Evolutionary conservation across 2,888 invertebrate genomes (phyloP).

Genomic region (Drosophila paranaensis): DNA sequence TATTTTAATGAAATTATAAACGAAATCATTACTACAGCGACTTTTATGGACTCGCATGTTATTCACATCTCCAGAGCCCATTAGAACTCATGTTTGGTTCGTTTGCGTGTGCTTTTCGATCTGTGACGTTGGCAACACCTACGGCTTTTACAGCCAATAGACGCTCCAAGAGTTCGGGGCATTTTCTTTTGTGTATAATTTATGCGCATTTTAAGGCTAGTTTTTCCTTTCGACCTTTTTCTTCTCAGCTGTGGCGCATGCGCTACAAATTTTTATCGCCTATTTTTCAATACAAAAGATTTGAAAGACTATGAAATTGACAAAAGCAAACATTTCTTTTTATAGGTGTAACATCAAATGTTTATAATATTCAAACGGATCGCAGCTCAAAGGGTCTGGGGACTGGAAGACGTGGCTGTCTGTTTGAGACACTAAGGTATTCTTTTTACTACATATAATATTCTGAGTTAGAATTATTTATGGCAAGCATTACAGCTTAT

Average conservation of each 20-base stretch:
- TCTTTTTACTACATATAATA: neutral
- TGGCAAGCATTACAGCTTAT: no score
- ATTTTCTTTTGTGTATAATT: slow-evolving; percentile 56
- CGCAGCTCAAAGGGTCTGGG: neutral
- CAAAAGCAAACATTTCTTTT: slow-evolving; percentile 54
- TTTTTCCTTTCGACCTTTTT: slow-evolving; percentile 8
- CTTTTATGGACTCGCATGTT: slow-evolving; percentile 52
- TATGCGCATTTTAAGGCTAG: slow-evolving; percentile 59
- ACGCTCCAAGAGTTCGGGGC: slow-evolving; percentile 16
- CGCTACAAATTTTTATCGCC: slow-evolving; percentile 56
- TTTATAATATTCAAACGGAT: slow-evolving; percentile 29
- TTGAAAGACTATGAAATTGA: slow-evolving; percentile 44
- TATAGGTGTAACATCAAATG: slow-evolving; percentile 56
- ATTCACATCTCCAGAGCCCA: slow-evolving; percentile 11
- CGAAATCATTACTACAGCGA: slow-evolving; percentile 41
- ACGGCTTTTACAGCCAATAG: slow-evolving; percentile 50
- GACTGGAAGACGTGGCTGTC: neutral
- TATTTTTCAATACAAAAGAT: slow-evolving; percentile 35
- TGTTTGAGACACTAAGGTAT: neutral
- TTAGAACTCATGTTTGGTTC: slow-evolving; percentile 16
- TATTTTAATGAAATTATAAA: slow-evolving; percentile 71
- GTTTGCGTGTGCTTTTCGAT: slow-evolving; percentile 1
- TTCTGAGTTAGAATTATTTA: neutral
- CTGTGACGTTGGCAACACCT: slow-evolving; percentile 67
- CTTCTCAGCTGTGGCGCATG: slow-evolving; percentile 58